Conservation (phyloP, 2,888 invertebrate genomes). For the Eugnorisma glareosa region DNA sequence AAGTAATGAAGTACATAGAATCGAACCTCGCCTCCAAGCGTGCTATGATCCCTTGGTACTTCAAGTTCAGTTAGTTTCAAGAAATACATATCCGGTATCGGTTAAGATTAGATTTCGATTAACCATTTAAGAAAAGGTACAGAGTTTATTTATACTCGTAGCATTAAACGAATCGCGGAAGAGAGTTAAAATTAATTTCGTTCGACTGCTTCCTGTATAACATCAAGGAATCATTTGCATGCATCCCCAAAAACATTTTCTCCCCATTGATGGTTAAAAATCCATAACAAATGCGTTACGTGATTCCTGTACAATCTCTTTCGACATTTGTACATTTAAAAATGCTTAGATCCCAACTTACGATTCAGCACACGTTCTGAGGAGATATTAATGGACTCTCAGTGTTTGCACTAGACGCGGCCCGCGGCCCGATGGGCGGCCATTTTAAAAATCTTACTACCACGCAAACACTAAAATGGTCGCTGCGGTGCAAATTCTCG, state of each 20-base stretch:
- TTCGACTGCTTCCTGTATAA: background rate
- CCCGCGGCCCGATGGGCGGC: slow-evolving; percentile 56
- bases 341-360: slow-evolving; percentile 73
- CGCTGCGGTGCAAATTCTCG: slow-evolving; percentile 20
- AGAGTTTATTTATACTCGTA: background rate
- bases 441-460: slow-evolving; percentile 61
- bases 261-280: slow-evolving; percentile 46
- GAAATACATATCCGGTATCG: slow-evolving; percentile 25
- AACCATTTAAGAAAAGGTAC: background rate
- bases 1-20: slow-evolving; percentile 76
- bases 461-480: slow-evolving; percentile 50
- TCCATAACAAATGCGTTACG: slow-evolving; percentile 63
- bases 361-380: slow-evolving; percentile 74
- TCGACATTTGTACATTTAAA: slow-evolving; percentile 69
- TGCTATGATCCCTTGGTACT: slow-evolving; percentile 58
- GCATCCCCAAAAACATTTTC: slow-evolving; percentile 15
- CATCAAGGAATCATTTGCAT: slow-evolving; percentile 5
- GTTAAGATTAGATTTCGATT: slow-evolving; percentile 18
- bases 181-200: background rate
- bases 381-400: slow-evolving; percentile 76
- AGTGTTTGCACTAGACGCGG: slow-evolving; percentile 71
- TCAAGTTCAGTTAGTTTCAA: slow-evolving; percentile 34
- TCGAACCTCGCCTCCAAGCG: slow-evolving; percentile 55
- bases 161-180: background rate
- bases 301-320: slow-evolving; percentile 59